A percentile compares a stretch with the other conserved stretches of the same genome.
These are phyloP conservation scores for Temnothorax rugatulus DNA, from an alignment of 2,888 invertebrate species.

Conservation along the genomic window DNA sequence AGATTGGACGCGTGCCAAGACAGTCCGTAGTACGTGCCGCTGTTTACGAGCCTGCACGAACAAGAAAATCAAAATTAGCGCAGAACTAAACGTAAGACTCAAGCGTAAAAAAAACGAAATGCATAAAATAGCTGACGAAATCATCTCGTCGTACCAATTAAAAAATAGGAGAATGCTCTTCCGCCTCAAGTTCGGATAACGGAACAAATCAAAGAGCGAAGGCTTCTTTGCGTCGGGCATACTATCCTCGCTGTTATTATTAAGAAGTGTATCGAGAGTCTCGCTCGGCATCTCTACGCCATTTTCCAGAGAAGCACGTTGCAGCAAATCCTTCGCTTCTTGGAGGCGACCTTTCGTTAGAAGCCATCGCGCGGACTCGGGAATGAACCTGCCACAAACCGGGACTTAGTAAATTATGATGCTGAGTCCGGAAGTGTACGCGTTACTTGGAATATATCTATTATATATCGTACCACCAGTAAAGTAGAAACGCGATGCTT, in stretches of 20 bases:
- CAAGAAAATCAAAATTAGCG: slow-evolving; percentile 6
- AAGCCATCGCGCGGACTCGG: slow-evolving; percentile 92
- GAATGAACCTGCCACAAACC: slow-evolving; percentile 88
- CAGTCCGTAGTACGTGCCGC: slow-evolving; percentile 92
- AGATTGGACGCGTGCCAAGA: slow-evolving; percentile 92
- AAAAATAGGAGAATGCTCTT: slow-evolving; percentile 91
- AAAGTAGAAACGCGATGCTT: slow-evolving; percentile 89
- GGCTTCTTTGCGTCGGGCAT: slow-evolving; percentile 85
- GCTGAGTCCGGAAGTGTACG: not conserved
- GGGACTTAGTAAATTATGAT: not conserved
- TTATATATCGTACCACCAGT: slow-evolving; percentile 88
- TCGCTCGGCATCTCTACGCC: slow-evolving; percentile 88
- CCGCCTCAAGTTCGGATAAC: slow-evolving; percentile 89
- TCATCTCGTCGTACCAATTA: slow-evolving; percentile 88
- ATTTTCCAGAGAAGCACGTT: slow-evolving; percentile 90
- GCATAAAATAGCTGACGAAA: not conserved
- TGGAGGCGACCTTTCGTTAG: slow-evolving; percentile 89
- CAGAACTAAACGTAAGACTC: not conserved
- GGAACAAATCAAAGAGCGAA: slow-evolving; percentile 88
- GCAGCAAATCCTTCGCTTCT: slow-evolving; percentile 89
- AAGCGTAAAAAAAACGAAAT: slow-evolving; percentile 22
- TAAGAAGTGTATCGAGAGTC: slow-evolving; percentile 87
- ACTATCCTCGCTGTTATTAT: slow-evolving; percentile 84
- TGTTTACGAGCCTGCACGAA: slow-evolving; percentile 90
- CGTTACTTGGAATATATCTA: slow-evolving; percentile 34